phyloP scores from a whole-genome alignment of 2,888 invertebrate species.

The Eumerus sabulonum region DNA sequence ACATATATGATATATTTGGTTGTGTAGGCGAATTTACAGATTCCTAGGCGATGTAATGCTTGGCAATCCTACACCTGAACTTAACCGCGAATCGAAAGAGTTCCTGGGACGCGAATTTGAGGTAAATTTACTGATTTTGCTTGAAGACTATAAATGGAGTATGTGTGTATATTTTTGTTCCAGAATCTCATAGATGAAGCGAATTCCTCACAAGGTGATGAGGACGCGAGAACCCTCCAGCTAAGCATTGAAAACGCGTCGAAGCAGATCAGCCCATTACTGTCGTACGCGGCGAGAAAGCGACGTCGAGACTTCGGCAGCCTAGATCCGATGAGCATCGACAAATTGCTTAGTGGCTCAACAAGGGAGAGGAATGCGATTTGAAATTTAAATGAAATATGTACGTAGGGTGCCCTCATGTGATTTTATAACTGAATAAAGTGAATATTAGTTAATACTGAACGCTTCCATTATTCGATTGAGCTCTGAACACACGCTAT shows the following conservation, averaged over 20 bases:
- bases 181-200: conserved; percentile 54
- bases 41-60: conserved; percentile 74
- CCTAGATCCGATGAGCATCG: conserved; percentile 54
- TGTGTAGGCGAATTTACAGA: conserved; percentile 72
- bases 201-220: conserved; percentile 43
- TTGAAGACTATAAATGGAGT: too few species aligned
- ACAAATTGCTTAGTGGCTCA: conserved; percentile 38
- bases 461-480: too few species aligned
- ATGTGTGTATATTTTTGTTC: too few species aligned
- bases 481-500: too few species aligned
- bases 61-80: conserved; percentile 74
- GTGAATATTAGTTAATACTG: too few species aligned
- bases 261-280: conserved; percentile 20
- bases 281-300: conserved; percentile 29
- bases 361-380: conserved; percentile 1
- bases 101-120: conserved; percentile 74
- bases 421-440: too few species aligned
- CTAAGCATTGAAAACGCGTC: conserved; percentile 27
- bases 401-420: too few species aligned
- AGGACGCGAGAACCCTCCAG: conserved; percentile 39
- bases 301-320: conserved; percentile 50
- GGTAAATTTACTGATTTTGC: conserved; percentile 65
- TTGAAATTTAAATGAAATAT: background rate
- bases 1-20: too few species aligned
- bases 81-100: conserved; percentile 70